Evolutionary conservation across 2,113 vertebrate genomes (phyloP).

Genomic region (Xiphias gladius): DNA sequence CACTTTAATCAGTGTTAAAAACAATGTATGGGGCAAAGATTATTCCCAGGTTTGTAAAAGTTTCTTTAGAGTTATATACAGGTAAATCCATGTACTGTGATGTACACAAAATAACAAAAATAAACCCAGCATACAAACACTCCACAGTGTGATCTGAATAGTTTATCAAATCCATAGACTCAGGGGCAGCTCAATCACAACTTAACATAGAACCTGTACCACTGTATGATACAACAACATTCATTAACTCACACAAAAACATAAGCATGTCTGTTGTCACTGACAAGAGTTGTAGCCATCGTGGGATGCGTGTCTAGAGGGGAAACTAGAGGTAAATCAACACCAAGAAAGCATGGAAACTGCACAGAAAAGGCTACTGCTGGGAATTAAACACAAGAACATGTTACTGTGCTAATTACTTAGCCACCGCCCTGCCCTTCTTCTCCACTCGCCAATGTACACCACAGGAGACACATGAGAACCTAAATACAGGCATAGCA

Average conservation of each 20-base stretch:
- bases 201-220: background rate
- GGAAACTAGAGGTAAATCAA: background rate
- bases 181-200: background rate
- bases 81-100: background rate
- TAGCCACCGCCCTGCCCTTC: background rate
- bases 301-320: background rate
- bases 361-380: background rate
- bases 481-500: constrained; percentile 19
- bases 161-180: background rate
- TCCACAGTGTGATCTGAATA: background rate
- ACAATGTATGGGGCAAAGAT: constrained; percentile 2
- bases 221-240: too few species aligned
- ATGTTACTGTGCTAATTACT: constrained; percentile 26
- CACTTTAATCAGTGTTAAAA: constrained; percentile 36
- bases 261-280: background rate
- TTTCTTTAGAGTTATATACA: background rate
- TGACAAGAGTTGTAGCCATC: background rate
- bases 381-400: constrained; percentile 8
- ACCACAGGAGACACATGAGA: constrained; percentile 28
- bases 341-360: background rate
- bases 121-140: background rate
- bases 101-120: background rate
- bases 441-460: constrained; percentile 18
- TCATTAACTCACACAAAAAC: background rate
- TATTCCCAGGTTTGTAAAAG: background rate